phyloP scores from a whole-genome alignment of 2,113 vertebrate genomes.

The Vireo altiloquus region DNA sequence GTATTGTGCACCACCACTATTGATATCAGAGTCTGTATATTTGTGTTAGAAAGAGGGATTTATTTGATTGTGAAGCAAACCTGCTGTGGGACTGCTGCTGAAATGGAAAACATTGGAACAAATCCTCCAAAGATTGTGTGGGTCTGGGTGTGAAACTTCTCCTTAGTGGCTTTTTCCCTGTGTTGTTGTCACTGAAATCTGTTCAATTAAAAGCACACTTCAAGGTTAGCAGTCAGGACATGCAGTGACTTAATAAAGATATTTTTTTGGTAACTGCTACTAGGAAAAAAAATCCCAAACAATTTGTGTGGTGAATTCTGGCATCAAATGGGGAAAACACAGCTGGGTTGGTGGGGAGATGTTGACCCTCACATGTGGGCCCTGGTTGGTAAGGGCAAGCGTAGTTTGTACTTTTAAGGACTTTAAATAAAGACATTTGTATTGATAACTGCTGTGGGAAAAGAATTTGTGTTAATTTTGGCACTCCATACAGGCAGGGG shows the following conservation, averaged over 20 bases:
- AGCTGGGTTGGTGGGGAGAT: neutral
- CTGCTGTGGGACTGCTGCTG: neutral
- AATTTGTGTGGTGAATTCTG: neutral
- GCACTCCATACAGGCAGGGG: accelerated
- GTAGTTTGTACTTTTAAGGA: neutral
- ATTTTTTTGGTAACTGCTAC: neutral
- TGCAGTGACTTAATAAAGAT: neutral
- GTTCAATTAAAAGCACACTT: neutral
- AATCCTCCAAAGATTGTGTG: neutral
- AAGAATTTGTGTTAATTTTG: neutral
- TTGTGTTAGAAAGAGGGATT: accelerated
- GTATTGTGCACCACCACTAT: conserved; percentile 75
- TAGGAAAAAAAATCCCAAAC: accelerated
- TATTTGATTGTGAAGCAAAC: accelerated
- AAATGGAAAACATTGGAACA: neutral
- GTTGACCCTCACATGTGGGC: neutral
- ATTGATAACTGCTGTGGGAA: neutral
- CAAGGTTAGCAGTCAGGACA: neutral
- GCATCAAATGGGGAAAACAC: accelerated
- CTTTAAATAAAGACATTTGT: neutral
- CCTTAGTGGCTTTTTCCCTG: neutral
- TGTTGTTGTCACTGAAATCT: neutral
- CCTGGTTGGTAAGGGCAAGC: neutral
- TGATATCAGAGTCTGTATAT: conserved; percentile 7
- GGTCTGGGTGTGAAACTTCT: neutral